These are phyloP conservation scores for Ferdinandea cuprea DNA, from an alignment of 2,888 invertebrate genomes.

Conservation along the genomic window DNA sequence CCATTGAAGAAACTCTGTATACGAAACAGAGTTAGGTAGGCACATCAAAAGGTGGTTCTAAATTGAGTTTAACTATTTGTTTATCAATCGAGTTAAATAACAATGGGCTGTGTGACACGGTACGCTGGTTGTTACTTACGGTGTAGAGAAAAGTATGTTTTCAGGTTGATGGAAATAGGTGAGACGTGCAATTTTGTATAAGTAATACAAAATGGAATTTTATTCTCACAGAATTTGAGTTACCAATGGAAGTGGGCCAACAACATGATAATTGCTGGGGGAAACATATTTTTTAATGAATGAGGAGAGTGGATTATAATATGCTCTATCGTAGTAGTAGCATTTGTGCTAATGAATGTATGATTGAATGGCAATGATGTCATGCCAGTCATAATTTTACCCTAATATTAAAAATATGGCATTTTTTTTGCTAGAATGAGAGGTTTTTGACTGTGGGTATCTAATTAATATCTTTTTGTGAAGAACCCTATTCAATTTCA, in stretches of 20 bases:
- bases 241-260: not conserved
- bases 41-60: conserved; percentile 28
- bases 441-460: too few species aligned
- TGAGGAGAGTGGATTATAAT: not conserved
- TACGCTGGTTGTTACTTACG: conserved; percentile 25
- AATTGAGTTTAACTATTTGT: conserved; percentile 31
- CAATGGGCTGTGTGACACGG: conserved; percentile 44
- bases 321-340: too few species aligned
- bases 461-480: too few species aligned
- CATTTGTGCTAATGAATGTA: too few species aligned
- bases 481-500: too few species aligned
- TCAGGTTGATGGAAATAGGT: conserved; percentile 43
- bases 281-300: not conserved
- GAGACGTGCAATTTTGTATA: conserved; percentile 57
- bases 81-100: conserved; percentile 24
- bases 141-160: conserved; percentile 14
- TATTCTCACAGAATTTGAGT: not conserved
- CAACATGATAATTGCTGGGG: not conserved
- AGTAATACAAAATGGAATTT: conserved; percentile 41
- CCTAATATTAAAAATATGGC: too few species aligned
- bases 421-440: too few species aligned
- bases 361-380: too few species aligned
- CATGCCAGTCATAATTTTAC: too few species aligned
- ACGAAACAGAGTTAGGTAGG: not conserved
- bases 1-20: conserved; percentile 9